Conservation (phyloP, 23 tunicate species). For the Aplidium turbinatum region DNA sequence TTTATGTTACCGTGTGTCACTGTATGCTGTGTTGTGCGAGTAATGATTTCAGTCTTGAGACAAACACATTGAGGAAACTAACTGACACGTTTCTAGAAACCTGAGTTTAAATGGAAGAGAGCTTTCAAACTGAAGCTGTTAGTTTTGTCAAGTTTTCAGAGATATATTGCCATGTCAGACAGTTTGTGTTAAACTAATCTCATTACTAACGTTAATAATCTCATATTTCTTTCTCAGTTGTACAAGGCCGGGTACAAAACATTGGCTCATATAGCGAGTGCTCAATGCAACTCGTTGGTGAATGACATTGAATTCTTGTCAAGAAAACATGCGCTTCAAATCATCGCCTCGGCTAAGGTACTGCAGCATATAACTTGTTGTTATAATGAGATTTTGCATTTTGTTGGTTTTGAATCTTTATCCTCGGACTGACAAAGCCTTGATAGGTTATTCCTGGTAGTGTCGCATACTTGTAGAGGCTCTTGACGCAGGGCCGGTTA, state of each 20-base stretch:
- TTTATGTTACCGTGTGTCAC: too few species aligned
- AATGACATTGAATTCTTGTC: slow-evolving; percentile 66
- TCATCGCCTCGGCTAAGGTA: slow-evolving; percentile 88
- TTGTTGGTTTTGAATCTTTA: too few species aligned
- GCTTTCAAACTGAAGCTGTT: neutral
- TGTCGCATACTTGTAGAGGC: too few species aligned
- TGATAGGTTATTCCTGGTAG: too few species aligned
- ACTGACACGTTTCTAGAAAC: neutral
- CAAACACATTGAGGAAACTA: neutral
- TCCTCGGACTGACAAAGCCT: too few species aligned
- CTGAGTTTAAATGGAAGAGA: neutral
- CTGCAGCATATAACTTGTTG: too few species aligned
- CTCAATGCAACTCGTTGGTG: slow-evolving; percentile 25
- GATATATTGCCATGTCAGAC: too few species aligned
- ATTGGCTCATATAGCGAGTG: slow-evolving; percentile 58
- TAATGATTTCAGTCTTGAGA: too few species aligned
- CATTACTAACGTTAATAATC: too few species aligned
- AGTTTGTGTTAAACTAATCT: neutral
- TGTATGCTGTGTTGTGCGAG: too few species aligned
- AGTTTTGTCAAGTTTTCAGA: too few species aligned
- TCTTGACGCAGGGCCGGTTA: too few species aligned
- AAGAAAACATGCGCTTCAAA: slow-evolving; percentile 71
- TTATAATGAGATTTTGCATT: neutral
- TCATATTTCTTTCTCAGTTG: slow-evolving; percentile 40
- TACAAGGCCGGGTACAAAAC: slow-evolving; percentile 69